Conservation (phyloP, 2,113 vertebrate species). For the Plotosus lineatus region DNA sequence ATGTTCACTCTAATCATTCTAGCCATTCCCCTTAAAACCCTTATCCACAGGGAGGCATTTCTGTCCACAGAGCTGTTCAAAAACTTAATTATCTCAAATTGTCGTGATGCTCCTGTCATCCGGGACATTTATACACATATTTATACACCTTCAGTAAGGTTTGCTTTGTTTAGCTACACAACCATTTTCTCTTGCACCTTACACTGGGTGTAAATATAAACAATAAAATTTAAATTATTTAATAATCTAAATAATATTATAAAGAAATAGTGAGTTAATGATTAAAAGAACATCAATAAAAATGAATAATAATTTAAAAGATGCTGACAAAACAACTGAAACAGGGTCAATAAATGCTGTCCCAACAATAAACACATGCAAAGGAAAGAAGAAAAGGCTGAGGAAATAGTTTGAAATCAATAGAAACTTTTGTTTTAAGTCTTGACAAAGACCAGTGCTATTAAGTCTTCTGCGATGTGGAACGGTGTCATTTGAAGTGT, state of each 20-base stretch:
- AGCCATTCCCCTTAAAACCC: neutral
- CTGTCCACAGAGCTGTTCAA: neutral
- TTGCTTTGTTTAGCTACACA: no score
- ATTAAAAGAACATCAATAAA: neutral
- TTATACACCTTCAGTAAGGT: neutral
- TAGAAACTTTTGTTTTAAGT: constrained; percentile 5
- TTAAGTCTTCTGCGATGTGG: neutral
- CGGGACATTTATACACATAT: neutral
- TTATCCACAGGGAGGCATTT: neutral
- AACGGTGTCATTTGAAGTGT: constrained; percentile 63
- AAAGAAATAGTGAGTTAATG: neutral
- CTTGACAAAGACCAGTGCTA: constrained; percentile 11
- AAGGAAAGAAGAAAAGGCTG: constrained; percentile 20
- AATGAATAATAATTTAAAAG: neutral
- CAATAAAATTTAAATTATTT: neutral
- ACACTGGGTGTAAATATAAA: no score
- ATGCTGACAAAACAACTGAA: neutral
- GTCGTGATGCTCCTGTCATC: neutral
- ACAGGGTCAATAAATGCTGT: neutral
- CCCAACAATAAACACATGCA: constrained; percentile 2
- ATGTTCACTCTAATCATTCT: neutral
- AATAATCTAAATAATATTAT: neutral
- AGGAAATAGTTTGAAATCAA: constrained; percentile 6
- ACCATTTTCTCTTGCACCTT: neutral
- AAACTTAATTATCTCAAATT: neutral